Conservation (phyloP, 2,888 invertebrate genomes). For the Ceraclea dissimilis region DNA sequence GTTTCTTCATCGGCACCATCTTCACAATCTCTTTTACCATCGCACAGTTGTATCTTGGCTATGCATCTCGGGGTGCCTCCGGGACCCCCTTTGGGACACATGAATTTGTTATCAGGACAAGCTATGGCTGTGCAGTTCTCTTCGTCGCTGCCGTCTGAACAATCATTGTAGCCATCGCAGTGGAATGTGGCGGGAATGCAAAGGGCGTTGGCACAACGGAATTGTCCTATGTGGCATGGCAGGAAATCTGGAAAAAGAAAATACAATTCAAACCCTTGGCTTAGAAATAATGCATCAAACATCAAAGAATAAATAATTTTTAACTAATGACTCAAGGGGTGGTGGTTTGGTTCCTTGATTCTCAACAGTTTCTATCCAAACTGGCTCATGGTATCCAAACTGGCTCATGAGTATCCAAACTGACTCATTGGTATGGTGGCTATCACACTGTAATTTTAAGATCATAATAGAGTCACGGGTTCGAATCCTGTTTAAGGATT, state of each 20-base stretch:
- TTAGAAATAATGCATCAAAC: no score
- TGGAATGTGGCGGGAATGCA: conserved; percentile 86
- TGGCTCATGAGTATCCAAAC: no score
- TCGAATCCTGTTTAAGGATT: no score
- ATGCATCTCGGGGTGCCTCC: conserved; percentile 80
- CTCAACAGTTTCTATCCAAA: no score
- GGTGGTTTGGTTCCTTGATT: no score
- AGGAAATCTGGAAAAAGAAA: conserved; percentile 64
- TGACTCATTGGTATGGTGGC: no score
- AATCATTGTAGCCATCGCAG: conserved; percentile 84
- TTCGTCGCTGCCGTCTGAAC: conserved; percentile 86
- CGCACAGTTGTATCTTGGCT: conserved; percentile 78
- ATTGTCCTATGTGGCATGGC: conserved; percentile 82
- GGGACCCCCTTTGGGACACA: conserved; percentile 71
- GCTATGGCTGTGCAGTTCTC: conserved; percentile 79
- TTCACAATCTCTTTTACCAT: conserved; percentile 84
- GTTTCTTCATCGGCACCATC: conserved; percentile 85
- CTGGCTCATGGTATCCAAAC: no score
- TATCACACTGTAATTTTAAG: no score
- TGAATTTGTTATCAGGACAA: conserved; percentile 85
- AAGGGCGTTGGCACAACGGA: conserved; percentile 84
- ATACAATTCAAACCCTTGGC: background rate
- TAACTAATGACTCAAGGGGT: no score
- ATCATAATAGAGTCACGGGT: no score
- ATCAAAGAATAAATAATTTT: no score